Evolutionary conservation across 2,797 vertebrate genomes (phyloP).

Genomic region (Ibycter americanus): DNA sequence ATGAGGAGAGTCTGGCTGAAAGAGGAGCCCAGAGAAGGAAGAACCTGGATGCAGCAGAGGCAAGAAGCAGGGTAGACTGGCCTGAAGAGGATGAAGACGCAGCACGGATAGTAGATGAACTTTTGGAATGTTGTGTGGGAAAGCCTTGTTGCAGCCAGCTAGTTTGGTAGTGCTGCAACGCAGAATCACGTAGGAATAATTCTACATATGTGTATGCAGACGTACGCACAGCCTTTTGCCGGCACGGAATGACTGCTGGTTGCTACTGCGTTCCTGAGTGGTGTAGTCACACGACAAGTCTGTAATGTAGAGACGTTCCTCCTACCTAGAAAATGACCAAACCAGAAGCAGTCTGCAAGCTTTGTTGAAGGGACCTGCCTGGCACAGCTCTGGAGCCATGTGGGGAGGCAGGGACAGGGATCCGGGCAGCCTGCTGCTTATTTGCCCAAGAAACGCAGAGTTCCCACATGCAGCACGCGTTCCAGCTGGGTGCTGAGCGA

Average conservation of each 20-base stretch:
- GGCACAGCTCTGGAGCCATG: rapidly evolving
- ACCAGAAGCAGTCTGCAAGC: background rate
- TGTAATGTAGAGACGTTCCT: rapidly evolving
- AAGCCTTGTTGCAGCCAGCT: too few relatives aligned
- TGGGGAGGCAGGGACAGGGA: background rate
- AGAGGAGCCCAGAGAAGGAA: too few relatives aligned
- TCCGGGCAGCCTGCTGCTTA: background rate
- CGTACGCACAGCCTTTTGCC: background rate
- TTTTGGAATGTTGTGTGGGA: too few relatives aligned
- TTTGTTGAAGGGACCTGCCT: background rate
- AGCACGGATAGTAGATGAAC: too few relatives aligned
- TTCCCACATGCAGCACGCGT: rapidly evolving
- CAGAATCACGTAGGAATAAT: rapidly evolving
- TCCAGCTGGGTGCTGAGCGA: rapidly evolving
- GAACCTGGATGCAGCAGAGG: too few relatives aligned
- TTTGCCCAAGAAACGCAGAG: background rate
- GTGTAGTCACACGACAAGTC: background rate
- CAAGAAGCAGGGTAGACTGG: too few relatives aligned
- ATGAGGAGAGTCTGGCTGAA: too few relatives aligned
- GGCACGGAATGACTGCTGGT: too few relatives aligned
- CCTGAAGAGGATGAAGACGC: too few relatives aligned
- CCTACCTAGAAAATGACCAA: background rate
- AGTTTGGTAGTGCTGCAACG: too few relatives aligned
- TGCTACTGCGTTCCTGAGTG: rapidly evolving
- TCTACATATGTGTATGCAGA: too few relatives aligned